Percentiles rank a stretch among this genome's conserved stretches.
Conservation (phyloP, 2,113 vertebrate species). For the Ctenodactylus gundi region DNA sequence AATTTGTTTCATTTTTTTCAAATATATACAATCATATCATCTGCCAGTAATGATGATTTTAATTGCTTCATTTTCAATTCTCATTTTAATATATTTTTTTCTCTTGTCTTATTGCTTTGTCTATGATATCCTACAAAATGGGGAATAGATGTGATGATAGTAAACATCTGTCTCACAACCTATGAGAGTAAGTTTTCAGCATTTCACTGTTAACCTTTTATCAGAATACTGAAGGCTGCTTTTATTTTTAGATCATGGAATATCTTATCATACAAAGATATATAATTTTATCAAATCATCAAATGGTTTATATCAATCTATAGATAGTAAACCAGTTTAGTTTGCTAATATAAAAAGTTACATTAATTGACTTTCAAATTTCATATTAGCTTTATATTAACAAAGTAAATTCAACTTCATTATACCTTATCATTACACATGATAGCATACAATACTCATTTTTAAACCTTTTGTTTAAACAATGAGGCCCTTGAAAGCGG, state of each 20-base stretch:
- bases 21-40: background rate
- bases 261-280: background rate
- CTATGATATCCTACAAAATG: background rate
- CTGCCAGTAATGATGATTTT: background rate
- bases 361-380: background rate
- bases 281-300: background rate
- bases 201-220: background rate
- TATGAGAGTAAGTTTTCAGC: background rate
- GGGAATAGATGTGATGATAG: background rate
- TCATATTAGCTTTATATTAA: background rate
- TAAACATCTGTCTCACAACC: background rate
- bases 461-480: background rate
- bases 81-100: background rate
- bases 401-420: slow-evolving; percentile 3
- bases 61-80: slow-evolving; percentile 19
- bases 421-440: background rate
- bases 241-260: background rate
- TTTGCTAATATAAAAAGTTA: background rate
- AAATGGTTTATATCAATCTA: background rate
- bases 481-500: background rate
- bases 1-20: slow-evolving; percentile 15
- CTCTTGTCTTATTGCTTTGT: slow-evolving; percentile 11
- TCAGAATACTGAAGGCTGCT: background rate
- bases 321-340: background rate
- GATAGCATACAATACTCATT: background rate